phyloP scores from a whole-genome alignment of 2,797 vertebrate species.

The Ispidina lecontei region DNA sequence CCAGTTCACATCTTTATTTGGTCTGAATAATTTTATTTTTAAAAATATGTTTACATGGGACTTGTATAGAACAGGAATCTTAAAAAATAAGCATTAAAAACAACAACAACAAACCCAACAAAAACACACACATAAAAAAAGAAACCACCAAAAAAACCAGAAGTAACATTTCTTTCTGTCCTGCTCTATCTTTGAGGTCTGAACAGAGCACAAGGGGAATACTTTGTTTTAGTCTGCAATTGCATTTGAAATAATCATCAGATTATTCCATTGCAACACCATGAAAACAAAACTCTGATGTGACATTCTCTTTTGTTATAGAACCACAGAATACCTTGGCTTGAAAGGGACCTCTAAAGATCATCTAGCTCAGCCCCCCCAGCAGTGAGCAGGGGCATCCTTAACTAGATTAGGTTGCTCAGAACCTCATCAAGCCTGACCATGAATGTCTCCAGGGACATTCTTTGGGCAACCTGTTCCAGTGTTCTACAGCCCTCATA shows the following conservation, averaged over 20 bases:
- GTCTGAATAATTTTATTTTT: not conserved
- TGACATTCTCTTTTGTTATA: not conserved
- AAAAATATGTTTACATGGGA: accelerated
- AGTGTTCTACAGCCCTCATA: no score
- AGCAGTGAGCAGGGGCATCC: no score
- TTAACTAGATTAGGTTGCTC: no score
- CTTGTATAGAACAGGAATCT: not conserved
- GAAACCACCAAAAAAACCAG: no score
- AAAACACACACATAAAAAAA: no score
- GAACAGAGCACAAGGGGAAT: not conserved
- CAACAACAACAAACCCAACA: no score
- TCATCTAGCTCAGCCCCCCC: no score
- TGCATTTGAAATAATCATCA: not conserved
- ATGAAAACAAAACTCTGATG: not conserved
- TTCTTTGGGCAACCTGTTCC: no score
- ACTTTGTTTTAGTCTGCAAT: not conserved
- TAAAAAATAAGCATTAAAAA: not conserved
- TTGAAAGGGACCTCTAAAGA: no score
- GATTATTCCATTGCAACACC: not conserved
- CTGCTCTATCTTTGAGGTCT: not conserved
- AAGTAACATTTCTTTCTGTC: not conserved
- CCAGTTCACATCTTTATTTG: not conserved
- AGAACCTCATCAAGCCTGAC: no score
- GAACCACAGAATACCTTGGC: no score
- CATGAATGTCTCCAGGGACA: no score